These are phyloP conservation scores for Anastatus disparis DNA, from an alignment of 1,140 invertebrate genomes.

Conservation along the genomic window DNA sequence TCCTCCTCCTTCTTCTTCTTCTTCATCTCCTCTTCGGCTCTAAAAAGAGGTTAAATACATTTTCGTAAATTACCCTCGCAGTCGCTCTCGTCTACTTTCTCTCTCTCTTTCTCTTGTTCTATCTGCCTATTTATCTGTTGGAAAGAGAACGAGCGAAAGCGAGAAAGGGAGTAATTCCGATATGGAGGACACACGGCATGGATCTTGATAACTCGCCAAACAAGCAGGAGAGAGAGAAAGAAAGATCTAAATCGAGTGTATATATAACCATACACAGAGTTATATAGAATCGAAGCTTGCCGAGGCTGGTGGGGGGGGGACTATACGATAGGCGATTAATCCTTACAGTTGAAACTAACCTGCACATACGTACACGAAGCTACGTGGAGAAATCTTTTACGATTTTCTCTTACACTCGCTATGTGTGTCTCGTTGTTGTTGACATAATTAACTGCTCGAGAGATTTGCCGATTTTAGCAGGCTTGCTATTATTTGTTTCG, in stretches of 20 bases:
- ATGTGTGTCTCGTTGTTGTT: neutral
- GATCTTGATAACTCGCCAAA: slow-evolving; percentile 31
- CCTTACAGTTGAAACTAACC: neutral
- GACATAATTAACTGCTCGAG: slow-evolving; percentile 16
- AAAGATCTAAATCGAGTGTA: no score
- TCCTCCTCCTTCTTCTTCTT: no score
- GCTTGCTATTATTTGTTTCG: neutral
- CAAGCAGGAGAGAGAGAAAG: neutral
- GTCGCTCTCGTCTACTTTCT: neutral
- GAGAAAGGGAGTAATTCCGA: slow-evolving; percentile 10
- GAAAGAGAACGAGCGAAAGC: no score
- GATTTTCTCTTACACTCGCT: neutral
- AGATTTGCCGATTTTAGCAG: neutral
- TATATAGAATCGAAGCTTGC: neutral
- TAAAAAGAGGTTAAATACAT: slow-evolving; percentile 8
- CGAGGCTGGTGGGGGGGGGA: no score
- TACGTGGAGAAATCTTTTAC: neutral
- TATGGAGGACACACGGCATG: slow-evolving; percentile 1
- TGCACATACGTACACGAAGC: neutral
- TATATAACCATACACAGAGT: no score
- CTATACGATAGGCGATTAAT: slow-evolving; percentile 26
- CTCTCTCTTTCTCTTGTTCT: neutral
- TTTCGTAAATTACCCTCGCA: slow-evolving; percentile 27
- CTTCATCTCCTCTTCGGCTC: no score
- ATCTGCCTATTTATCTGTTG: slow-evolving; percentile 9